phyloP scores from a whole-genome alignment of 2,888 invertebrate genomes.

The Pristionchus arcanus region DNA sequence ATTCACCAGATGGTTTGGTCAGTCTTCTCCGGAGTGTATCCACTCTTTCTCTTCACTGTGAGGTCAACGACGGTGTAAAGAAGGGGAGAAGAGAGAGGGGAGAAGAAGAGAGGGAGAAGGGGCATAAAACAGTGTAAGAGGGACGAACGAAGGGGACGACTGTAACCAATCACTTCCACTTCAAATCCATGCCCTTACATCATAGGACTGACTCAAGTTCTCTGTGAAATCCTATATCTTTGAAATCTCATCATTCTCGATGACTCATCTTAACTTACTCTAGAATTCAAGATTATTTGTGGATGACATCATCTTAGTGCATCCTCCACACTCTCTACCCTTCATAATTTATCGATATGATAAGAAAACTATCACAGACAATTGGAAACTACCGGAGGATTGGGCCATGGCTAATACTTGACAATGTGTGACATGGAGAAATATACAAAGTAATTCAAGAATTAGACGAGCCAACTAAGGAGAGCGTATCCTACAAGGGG shows the following conservation, averaged over 20 bases:
- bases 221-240: neutral
- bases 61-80: slow-evolving; percentile 47
- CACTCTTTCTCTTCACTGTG: slow-evolving; percentile 28
- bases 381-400: neutral
- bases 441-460: neutral
- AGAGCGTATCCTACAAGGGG: slow-evolving; percentile 65
- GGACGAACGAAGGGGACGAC: neutral
- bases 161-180: neutral
- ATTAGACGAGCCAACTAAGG: slow-evolving; percentile 25
- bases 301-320: slow-evolving; percentile 3
- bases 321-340: neutral
- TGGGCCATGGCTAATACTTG: slow-evolving; percentile 3
- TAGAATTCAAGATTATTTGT: neutral
- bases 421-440: neutral
- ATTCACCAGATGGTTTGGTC: slow-evolving; percentile 46
- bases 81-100: slow-evolving; percentile 30
- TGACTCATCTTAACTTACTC: slow-evolving; percentile 20
- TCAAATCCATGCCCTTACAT: neutral
- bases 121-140: slow-evolving; percentile 14
- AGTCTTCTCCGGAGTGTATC: slow-evolving; percentile 38
- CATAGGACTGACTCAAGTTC: neutral
- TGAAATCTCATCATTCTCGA: slow-evolving; percentile 18
- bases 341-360: slow-evolving; percentile 7
- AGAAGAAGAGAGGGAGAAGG: neutral
- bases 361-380: slow-evolving; percentile 6